A percentile compares a stretch with the other conserved stretches of the same genome.
These are phyloP conservation scores for Rhea pennata DNA, from an alignment of 2,113 vertebrate species.

Conservation along the genomic window DNA sequence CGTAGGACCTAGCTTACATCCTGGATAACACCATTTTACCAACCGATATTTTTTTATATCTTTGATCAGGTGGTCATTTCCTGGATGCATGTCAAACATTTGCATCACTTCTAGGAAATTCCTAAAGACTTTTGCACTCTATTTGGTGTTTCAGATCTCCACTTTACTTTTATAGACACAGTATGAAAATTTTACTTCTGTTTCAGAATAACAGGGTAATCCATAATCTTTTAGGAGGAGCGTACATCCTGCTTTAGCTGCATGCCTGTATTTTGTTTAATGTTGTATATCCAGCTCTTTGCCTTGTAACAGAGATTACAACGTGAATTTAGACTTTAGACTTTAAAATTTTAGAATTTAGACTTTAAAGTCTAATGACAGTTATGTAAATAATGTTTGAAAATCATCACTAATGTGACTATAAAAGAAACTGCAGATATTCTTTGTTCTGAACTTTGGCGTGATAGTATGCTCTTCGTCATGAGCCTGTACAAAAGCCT, in stretches of 20 bases:
- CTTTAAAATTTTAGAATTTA: too few species aligned
- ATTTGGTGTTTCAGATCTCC: neutral
- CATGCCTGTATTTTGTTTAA: neutral
- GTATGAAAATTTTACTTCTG: neutral
- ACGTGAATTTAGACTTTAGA: too few species aligned
- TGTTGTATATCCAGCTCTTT: neutral
- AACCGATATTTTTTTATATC: neutral
- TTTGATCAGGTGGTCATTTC: neutral
- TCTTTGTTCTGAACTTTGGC: neutral
- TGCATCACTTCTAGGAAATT: neutral
- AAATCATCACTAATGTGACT: neutral
- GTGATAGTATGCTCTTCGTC: neutral
- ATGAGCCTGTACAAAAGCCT: neutral
- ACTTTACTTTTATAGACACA: neutral
- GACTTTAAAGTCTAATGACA: neutral
- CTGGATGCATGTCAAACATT: neutral
- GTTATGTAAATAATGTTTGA: neutral
- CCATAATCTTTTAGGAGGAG: neutral
- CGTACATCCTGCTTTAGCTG: neutral
- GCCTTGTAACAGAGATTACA: accelerated
- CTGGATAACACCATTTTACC: neutral
- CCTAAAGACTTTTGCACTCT: neutral
- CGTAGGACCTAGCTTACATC: neutral
- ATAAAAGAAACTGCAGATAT: neutral
- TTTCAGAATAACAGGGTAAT: neutral